These are phyloP conservation scores for Barnardius zonarius DNA, from an alignment of 2,113 vertebrate species.

Conservation along the genomic window DNA sequence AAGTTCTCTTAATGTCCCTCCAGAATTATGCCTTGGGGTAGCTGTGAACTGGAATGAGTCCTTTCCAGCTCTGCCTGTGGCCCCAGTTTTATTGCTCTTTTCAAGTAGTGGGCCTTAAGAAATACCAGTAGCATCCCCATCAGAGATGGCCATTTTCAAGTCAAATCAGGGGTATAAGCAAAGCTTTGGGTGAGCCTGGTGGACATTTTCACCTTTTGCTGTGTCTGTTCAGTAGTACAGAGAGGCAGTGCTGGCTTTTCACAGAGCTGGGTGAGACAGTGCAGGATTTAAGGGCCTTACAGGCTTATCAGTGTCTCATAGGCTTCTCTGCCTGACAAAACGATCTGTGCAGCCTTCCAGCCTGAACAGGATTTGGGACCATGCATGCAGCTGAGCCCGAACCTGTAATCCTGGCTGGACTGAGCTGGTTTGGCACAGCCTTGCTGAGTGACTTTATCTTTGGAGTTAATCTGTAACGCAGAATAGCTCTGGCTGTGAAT, in stretches of 20 bases:
- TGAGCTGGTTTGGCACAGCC: neutral
- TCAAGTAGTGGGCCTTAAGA: neutral
- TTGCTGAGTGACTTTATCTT: neutral
- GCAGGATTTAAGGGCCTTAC: neutral
- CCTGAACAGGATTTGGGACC: neutral
- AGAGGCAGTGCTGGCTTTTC: neutral
- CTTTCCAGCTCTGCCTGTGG: neutral
- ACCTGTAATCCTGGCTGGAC: neutral
- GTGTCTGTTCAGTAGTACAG: neutral
- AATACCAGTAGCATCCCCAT: accelerated
- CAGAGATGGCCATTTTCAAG: neutral
- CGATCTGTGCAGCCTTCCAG: neutral
- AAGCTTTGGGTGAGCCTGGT: neutral
- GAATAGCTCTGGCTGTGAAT: neutral
- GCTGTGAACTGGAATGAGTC: neutral
- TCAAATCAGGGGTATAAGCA: neutral
- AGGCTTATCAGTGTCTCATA: neutral
- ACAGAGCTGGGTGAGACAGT: neutral
- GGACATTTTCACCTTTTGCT: neutral
- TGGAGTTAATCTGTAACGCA: neutral
- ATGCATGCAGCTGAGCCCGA: neutral
- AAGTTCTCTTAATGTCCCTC: neutral
- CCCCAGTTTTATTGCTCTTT: neutral
- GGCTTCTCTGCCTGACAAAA: neutral
- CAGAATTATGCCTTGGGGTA: neutral